phyloP scores from a whole-genome alignment of 2,797 vertebrate species.

The Gallirallus australis region DNA sequence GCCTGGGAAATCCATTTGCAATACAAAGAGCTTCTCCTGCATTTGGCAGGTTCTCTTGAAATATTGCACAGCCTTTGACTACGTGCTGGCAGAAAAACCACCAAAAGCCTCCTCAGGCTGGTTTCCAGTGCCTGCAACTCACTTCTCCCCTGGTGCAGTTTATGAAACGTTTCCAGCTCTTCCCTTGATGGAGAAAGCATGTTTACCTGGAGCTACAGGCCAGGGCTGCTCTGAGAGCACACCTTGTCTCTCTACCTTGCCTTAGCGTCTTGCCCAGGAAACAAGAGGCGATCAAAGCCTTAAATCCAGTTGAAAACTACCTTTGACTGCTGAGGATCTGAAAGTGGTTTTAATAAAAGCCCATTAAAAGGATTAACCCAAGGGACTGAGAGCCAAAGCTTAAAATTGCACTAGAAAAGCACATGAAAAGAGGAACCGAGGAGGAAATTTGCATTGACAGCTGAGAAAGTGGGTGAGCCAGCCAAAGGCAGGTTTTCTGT shows the following conservation, averaged over 20 bases:
- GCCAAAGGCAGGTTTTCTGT: background rate
- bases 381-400: background rate
- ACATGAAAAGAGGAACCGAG: background rate
- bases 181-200: background rate
- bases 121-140: background rate
- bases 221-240: background rate
- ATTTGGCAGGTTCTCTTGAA: background rate
- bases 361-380: background rate
- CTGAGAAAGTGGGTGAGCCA: background rate
- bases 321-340: background rate
- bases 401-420: background rate
- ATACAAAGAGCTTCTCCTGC: background rate
- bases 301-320: background rate
- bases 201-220: background rate
- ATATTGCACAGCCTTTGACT: background rate
- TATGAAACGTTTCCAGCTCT: background rate
- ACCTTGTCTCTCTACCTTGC: background rate
- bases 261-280: background rate
- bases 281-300: background rate
- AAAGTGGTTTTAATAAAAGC: background rate
- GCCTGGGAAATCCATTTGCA: background rate
- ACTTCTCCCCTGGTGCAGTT: background rate
- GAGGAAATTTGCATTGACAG: background rate
- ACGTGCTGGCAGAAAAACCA: background rate
- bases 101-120: background rate